Evolutionary conservation across 2,113 vertebrate species (phyloP).

Genomic region (Xyrauchen texanus): DNA sequence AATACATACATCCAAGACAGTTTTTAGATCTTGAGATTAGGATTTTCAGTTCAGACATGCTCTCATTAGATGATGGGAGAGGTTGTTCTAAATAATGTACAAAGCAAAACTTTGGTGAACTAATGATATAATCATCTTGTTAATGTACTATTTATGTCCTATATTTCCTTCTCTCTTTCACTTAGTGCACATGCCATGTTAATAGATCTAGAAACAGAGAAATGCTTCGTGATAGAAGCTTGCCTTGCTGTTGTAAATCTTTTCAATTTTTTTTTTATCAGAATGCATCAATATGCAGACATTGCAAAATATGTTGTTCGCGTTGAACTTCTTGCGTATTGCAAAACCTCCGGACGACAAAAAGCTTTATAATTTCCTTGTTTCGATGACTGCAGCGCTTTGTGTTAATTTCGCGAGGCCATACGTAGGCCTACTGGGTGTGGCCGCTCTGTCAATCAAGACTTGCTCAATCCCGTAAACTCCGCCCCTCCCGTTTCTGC

Average conservation of each 20-base stretch:
- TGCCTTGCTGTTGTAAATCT: not conserved
- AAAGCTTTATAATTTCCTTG: conserved; percentile 18
- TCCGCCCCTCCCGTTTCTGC: conserved; percentile 17
- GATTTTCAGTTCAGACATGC: too few relatives aligned
- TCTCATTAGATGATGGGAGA: not conserved
- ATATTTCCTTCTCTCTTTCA: conserved; percentile 4
- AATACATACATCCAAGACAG: too few relatives aligned
- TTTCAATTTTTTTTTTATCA: not conserved
- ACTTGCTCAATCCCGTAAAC: conserved; percentile 38
- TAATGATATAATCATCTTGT: not conserved
- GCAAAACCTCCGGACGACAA: not conserved
- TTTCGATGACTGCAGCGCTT: not conserved
- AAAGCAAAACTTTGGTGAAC: not conserved
- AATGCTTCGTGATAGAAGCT: not conserved
- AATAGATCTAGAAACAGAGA: conserved; percentile 11
- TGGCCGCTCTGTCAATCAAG: conserved; percentile 48
- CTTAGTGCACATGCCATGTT: not conserved
- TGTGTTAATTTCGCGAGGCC: not conserved
- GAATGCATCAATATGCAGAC: conserved; percentile 9
- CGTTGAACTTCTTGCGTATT: too few relatives aligned
- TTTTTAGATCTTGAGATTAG: too few relatives aligned
- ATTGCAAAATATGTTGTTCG: not conserved
- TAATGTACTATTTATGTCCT: conserved; percentile 15
- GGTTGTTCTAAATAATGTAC: not conserved
- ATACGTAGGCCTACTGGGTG: conserved; percentile 18